A percentile compares a stretch with the other conserved stretches of the same genome.
These are phyloP conservation scores for Cephus sareptanus DNA, from an alignment of 2,888 invertebrate genomes.

Conservation along the genomic window DNA sequence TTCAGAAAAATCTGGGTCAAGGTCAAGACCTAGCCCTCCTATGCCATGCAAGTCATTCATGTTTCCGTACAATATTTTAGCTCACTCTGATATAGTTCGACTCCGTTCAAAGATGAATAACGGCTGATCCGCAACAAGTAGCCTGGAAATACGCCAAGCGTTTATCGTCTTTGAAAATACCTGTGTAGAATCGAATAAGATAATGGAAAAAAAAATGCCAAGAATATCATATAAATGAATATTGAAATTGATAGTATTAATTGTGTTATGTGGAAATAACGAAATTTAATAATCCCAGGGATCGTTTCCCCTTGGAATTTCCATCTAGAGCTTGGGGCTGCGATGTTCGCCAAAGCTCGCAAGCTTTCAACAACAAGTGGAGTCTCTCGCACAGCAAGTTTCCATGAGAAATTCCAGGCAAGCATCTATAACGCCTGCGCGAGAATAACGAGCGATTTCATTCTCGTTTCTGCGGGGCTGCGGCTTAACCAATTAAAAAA, in stretches of 20 bases:
- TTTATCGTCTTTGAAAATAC: too few relatives aligned
- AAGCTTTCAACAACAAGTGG: too few relatives aligned
- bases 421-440: conserved; percentile 47
- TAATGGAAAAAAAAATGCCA: too few relatives aligned
- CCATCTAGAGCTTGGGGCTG: too few relatives aligned
- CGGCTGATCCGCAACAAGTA: conserved; percentile 54
- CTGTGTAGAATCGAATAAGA: too few relatives aligned
- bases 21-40: conserved; percentile 46
- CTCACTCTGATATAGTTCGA: conserved; percentile 26
- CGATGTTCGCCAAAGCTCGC: too few relatives aligned
- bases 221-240: too few relatives aligned
- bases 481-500: neutral
- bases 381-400: too few relatives aligned
- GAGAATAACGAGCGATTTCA: conserved; percentile 61
- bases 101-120: conserved; percentile 50
- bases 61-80: conserved; percentile 41
- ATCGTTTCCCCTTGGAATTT: too few relatives aligned
- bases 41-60: conserved; percentile 49
- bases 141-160: conserved; percentile 14
- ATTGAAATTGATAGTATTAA: too few relatives aligned
- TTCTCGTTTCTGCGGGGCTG: conserved; percentile 30
- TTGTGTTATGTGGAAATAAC: too few relatives aligned
- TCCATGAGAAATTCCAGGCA: neutral
- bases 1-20: conserved; percentile 48
- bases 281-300: too few relatives aligned